Evolutionary conservation across 2,797 vertebrate genomes (phyloP).

Genomic region (Hybognathus amarus): DNA sequence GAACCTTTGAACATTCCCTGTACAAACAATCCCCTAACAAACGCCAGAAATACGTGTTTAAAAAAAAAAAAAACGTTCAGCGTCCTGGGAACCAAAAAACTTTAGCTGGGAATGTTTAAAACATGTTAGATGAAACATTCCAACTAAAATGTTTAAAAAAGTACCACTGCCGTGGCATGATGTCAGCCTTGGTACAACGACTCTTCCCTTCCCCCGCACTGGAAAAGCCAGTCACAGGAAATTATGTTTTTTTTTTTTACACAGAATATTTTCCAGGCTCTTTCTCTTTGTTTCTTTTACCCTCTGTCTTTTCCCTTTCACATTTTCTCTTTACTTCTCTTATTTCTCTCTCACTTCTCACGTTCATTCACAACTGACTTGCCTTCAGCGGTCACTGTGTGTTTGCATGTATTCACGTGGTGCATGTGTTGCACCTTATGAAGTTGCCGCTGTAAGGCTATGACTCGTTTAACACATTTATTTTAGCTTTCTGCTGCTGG

Average conservation of each 20-base stretch:
- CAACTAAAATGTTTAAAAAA: neutral
- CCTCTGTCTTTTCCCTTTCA: neutral
- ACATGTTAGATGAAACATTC: too few species aligned
- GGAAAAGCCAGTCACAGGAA: conserved; percentile 55
- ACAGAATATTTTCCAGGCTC: conserved; percentile 35
- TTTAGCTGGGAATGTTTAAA: too few species aligned
- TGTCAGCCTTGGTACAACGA: conserved; percentile 45
- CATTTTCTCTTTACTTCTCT: neutral
- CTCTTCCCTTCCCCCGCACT: conserved; percentile 23
- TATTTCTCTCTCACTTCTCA: neutral
- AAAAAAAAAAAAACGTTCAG: too few species aligned
- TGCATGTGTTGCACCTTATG: neutral
- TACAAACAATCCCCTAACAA: too few species aligned
- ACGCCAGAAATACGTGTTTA: too few species aligned
- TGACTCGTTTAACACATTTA: neutral
- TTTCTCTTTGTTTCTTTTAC: neutral
- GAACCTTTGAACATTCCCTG: too few species aligned
- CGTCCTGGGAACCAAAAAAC: too few species aligned
- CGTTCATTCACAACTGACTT: conserved; percentile 16
- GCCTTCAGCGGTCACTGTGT: neutral
- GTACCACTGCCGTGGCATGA: conserved; percentile 32
- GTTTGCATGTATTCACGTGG: neutral
- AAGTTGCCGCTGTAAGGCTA: neutral
- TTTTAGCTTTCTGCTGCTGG: neutral
- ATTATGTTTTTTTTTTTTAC: conserved; percentile 39